These are phyloP conservation scores for Atrina japonica DNA, from an alignment of 2,888 invertebrate genomes.

Conservation along the genomic window DNA sequence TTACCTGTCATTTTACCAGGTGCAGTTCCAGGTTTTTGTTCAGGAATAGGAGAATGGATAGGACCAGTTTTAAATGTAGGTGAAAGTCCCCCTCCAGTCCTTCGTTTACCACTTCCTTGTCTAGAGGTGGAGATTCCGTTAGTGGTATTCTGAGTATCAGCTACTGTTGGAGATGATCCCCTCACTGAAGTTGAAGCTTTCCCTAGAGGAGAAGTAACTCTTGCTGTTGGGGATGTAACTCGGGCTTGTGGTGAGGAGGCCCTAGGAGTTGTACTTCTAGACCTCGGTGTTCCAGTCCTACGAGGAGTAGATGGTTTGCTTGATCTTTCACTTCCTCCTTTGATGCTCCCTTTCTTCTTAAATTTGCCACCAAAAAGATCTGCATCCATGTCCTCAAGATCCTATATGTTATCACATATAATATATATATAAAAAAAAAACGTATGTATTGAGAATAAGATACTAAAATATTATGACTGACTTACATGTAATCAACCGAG, in stretches of 20 bases:
- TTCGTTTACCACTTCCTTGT: constrained; percentile 62
- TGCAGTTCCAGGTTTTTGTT: constrained; percentile 69
- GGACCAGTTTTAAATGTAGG: constrained; percentile 50
- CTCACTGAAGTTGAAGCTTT: constrained; percentile 40
- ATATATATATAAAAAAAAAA: not conserved
- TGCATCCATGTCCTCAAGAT: constrained; percentile 77
- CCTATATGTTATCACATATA: constrained; percentile 51
- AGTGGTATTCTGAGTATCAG: constrained; percentile 40
- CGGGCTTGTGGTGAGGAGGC: constrained; percentile 56
- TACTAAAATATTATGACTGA: too few species aligned
- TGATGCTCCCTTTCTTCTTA: constrained; percentile 61
- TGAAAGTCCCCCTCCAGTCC: constrained; percentile 32
- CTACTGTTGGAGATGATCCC: constrained; percentile 41
- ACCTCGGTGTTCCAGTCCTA: constrained; percentile 60
- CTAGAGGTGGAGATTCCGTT: constrained; percentile 56
- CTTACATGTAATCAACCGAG: too few species aligned
- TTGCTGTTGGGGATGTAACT: constrained; percentile 58
- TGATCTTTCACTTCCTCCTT: constrained; percentile 52
- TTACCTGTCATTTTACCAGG: constrained; percentile 74
- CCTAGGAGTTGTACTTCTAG: constrained; percentile 59
- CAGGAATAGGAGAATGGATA: constrained; percentile 51
- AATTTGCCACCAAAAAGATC: constrained; percentile 69
- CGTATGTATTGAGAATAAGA: too few species aligned
- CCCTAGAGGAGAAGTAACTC: constrained; percentile 63
- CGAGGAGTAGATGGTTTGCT: constrained; percentile 66